These are phyloP conservation scores for Noctua janthina DNA, from an alignment of 2,888 invertebrate genomes.

Conservation along the genomic window DNA sequence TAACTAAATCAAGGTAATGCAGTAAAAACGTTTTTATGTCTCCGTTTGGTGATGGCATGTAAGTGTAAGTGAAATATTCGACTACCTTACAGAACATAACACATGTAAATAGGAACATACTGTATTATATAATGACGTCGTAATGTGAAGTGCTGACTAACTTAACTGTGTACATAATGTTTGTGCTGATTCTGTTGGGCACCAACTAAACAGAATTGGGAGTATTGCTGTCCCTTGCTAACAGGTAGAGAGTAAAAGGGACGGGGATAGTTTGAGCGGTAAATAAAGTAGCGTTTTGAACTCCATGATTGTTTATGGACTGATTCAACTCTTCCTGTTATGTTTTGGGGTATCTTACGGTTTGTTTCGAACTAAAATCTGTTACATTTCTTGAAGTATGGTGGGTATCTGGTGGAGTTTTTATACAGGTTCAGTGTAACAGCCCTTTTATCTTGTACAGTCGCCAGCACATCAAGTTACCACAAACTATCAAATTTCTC, in stretches of 20 bases:
- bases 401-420: background rate
- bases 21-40: conserved; percentile 56
- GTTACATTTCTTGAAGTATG: background rate
- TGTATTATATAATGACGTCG: conserved; percentile 45
- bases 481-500: no score
- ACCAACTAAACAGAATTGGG: background rate
- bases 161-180: conserved; percentile 48
- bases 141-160: conserved; percentile 45
- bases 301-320: background rate
- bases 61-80: conserved; percentile 56
- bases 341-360: background rate
- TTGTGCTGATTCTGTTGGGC: conserved; percentile 26
- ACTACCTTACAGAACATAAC: conserved; percentile 51
- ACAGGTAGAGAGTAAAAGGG: background rate
- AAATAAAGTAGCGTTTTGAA: background rate
- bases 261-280: background rate
- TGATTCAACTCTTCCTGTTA: background rate
- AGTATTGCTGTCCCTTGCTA: conserved; percentile 31
- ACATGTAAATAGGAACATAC: conserved; percentile 55
- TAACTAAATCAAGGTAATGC: background rate
- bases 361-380: background rate
- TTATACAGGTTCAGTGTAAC: background rate
- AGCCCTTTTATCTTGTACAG: background rate
- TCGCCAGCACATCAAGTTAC: no score
- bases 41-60: conserved; percentile 67